Base-by-base conservation (phyloP, 2,888 invertebrate species). In the Drepana falcataria region DNA sequence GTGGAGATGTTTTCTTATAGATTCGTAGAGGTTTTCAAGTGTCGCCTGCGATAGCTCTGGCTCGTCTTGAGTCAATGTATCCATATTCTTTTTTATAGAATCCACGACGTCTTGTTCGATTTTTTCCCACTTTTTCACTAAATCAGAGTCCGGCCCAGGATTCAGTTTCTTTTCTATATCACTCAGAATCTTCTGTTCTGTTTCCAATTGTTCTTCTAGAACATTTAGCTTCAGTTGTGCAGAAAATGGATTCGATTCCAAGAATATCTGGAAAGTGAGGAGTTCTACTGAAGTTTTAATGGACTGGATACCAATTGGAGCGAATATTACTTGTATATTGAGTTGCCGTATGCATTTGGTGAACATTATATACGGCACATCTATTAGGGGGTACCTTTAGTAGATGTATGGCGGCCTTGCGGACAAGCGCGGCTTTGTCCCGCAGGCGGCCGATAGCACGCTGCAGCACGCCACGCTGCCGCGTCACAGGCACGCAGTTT, bases 181-280 rank as follows among this genome's bases (percentile, higher is more conserved):
- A 47, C 93, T 91, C 34, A 96, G 81, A 64, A 94, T 94, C 53
- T 91, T 92, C 61, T 87, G 90, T 66, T 94, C 95, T 6, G 87
- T 85, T 58, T 92, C 85, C 51, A 94, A 84, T 68, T 94, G 93
- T 54, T 91, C 88, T 67, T 93, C 89, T 47, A 95, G 83, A 57
- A 93, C 81, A 69, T 92, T 88, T 21, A 87, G 75, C 67, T 88
- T 91, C 68, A 95, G 92, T 87, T 94, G 94, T 0, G 95, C 94
- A n/a, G 96, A 94, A 82, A 95, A 98, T 3, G 96, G 96, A 88
- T 99, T 98, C 63, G 94, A 93, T 78, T 96, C 94, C 48, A 99
- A 85, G 78, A 98, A 95, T 21, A 94, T 91, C 86, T 93, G 83
- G 52, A 75, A 69, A 54, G 34, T 48, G 53, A 56, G 54, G 4